These are phyloP conservation scores for Notiomystis cincta DNA, from an alignment of 2,113 vertebrate species.

Conservation along the genomic window DNA sequence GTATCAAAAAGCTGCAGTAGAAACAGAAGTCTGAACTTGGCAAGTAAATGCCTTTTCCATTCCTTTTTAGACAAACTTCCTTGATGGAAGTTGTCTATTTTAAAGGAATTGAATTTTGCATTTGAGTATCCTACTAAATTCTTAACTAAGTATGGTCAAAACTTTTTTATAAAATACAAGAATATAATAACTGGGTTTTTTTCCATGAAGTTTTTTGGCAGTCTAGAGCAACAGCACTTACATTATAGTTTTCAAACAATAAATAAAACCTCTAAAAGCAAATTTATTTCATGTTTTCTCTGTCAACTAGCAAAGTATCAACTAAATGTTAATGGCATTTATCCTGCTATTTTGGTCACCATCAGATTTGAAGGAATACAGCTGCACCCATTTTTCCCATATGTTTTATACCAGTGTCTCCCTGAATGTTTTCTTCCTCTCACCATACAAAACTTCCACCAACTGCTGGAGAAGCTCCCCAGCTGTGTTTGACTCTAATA, in stretches of 20 bases:
- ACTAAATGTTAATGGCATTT: neutral
- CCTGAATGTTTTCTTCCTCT: neutral
- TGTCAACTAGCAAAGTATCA: neutral
- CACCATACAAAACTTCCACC: neutral
- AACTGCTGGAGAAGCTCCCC: neutral
- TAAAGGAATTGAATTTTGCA: neutral
- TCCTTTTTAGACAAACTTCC: neutral
- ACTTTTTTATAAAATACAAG: neutral
- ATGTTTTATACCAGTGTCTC: neutral
- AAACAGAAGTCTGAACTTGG: neutral
- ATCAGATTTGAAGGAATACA: constrained; percentile 25
- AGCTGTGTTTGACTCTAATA: neutral
- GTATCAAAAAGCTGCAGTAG: neutral
- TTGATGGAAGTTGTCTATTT: neutral
- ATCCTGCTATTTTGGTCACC: neutral
- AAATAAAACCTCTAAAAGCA: neutral
- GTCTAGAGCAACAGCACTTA: neutral
- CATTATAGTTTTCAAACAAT: neutral
- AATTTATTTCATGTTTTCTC: neutral
- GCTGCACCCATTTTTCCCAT: neutral
- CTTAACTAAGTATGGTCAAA: neutral
- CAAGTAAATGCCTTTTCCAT: constrained; percentile 6
- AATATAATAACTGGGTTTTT: neutral
- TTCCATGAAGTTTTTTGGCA: neutral
- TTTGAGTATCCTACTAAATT: neutral